These are phyloP conservation scores for Ptychodera flava DNA, from an alignment of 35 echinoderm and acorn worm genomes.

Conservation along the genomic window DNA sequence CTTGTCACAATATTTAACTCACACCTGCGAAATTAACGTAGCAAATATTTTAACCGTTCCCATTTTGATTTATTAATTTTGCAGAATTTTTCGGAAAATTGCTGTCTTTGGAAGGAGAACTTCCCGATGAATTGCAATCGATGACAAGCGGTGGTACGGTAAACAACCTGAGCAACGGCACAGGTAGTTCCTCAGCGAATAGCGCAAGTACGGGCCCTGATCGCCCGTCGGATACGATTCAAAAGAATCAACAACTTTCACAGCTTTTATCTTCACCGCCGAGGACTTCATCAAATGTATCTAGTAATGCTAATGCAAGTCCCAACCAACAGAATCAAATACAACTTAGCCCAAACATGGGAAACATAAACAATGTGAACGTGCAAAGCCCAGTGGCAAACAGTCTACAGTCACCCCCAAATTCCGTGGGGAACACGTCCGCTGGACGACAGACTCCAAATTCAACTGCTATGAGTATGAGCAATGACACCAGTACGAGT, in stretches of 20 bases:
- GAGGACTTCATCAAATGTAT: conserved; percentile 41
- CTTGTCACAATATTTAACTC: no score
- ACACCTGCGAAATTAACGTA: no score
- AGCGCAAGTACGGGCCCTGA: conserved; percentile 38
- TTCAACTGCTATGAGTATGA: not conserved
- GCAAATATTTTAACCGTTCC: not conserved
- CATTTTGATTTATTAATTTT: conserved; percentile 22
- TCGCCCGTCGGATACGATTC: conserved; percentile 50
- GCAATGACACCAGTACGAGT: not conserved
- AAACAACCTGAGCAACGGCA: conserved; percentile 64
- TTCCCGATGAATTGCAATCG: not conserved
- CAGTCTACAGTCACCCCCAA: conserved; percentile 16
- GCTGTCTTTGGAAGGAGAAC: conserved; percentile 16
- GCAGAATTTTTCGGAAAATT: conserved; percentile 9
- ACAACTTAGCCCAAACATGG: conserved; percentile 40
- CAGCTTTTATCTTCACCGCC: conserved; percentile 76
- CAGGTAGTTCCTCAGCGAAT: conserved; percentile 41
- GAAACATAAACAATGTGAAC: conserved; percentile 22
- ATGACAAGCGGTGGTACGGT: conserved; percentile 15
- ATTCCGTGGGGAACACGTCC: conserved; percentile 4
- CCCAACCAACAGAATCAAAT: conserved; percentile 49
- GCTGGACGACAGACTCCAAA: conserved; percentile 1
- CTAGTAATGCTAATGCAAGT: conserved; percentile 17
- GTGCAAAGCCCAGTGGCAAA: conserved; percentile 24
- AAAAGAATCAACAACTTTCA: conserved; percentile 92